A percentile compares a stretch with the other conserved stretches of the same genome.
Conservation (phyloP, 2,888 invertebrate species). For the Tachystola acroxantha region DNA sequence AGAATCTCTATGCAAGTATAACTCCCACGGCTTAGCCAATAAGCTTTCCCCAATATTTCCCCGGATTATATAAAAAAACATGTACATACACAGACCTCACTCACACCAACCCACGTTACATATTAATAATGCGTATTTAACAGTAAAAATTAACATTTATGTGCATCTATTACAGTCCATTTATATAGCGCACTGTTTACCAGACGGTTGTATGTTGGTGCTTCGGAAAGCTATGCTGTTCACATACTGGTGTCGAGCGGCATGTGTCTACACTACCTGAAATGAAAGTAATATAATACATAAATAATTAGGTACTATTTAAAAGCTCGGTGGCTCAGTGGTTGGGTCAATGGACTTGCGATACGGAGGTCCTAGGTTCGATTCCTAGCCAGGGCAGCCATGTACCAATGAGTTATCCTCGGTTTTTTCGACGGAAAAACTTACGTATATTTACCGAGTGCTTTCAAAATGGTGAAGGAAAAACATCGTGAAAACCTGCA, state of each 20-base stretch:
- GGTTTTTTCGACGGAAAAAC: too few relatives aligned
- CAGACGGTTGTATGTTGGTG: slow-evolving; percentile 47
- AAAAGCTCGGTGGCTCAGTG: too few relatives aligned
- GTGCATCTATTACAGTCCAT: slow-evolving; percentile 57
- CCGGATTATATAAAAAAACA: slow-evolving; percentile 45
- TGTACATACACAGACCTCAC: slow-evolving; percentile 50
- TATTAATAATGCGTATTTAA: slow-evolving; percentile 50
- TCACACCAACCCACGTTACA: slow-evolving; percentile 60
- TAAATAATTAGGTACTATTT: too few relatives aligned
- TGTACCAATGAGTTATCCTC: too few relatives aligned
- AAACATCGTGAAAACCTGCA: too few relatives aligned
- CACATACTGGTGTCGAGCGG: slow-evolving; percentile 54
- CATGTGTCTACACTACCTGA: slow-evolving; percentile 48
- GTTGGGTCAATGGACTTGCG: too few relatives aligned
- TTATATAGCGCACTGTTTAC: slow-evolving; percentile 45
- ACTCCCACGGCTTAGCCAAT: too few relatives aligned
- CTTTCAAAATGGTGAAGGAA: too few relatives aligned
- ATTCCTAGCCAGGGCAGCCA: too few relatives aligned
- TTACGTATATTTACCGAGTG: too few relatives aligned
- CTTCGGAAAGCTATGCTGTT: slow-evolving; percentile 54
- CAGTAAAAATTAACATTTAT: slow-evolving; percentile 59
- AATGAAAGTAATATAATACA: slow-evolving; percentile 30
- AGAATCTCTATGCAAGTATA: too few relatives aligned
- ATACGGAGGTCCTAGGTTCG: too few relatives aligned
- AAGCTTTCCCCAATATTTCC: slow-evolving; percentile 4